Evolutionary conservation across 30 jellyfish, hydroid and myxozoan genomes (phyloP), one percentile per base, ranked within the genome.

Genomic region (Hydractinia symbiolongicarpus): DNA sequence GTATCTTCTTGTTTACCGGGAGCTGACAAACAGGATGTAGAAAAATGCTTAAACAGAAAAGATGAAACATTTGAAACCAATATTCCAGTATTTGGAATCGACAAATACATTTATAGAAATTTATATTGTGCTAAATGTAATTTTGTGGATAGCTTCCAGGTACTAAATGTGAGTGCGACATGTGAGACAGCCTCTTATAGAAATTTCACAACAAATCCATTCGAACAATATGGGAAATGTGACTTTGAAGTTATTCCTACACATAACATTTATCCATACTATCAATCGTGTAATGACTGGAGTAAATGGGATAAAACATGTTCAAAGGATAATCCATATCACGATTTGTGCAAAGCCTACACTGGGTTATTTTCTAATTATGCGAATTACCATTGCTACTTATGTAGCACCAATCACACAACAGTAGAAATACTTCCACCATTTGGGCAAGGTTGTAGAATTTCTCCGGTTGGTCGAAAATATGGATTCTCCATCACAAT

Each of bases 331-430:
- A 74, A 10, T 50, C 69, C 68, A 5, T 21, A 30, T 74, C 54
- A 74, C 40, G 83, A 74, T 74, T 55, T 74, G 20, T 74, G 83
- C 20, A 74, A 74, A 6, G 13, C 83, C 49, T 74, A 74, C 66
- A 50, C 58, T 49, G 83, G 83, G 1, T 49, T 6, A 55, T 5
- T 74, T 17, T 49, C 44, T 6, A 72, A 6, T 16, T 74, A 17
- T 51, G 68, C 51, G 40, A 74, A 74, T 50, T 19, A 19, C 20
- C 70, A 74, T 44, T 74, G 83, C 21, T 74, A 4, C 15, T 49
- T 66, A 74, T 74, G 83, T 50, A 17, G 15, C 8, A 74, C 15
- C 62, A 6, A 20, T 0, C 21, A 53, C 13, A 11, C 66, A 4
- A 1, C 40, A n/a, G 9, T 0, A 6, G 74, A 64, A 64, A 64